Base-by-base conservation (phyloP, 2,888 invertebrate species). In the Caenorhabditis angaria region DNA sequence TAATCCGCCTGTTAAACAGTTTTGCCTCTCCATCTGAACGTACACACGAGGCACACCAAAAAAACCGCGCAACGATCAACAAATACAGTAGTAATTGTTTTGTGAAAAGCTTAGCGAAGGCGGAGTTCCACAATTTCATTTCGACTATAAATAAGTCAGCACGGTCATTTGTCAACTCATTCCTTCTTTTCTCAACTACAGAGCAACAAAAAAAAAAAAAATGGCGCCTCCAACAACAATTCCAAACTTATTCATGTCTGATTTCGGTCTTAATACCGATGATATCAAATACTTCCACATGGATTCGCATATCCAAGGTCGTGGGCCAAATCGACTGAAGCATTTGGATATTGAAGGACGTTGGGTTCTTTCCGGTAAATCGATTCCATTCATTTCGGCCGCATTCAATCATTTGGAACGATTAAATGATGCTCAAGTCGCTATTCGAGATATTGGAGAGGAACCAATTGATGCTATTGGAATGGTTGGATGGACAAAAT, bases 391-490 rank as follows among this genome's bases (percentile, higher is more conserved):
- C 77, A 82, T 84, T 54, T 80, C 81, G n/a, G 67, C 80, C 10
- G 81, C 83, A 0, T 84, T 84, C 80, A 79, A 82, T 61, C 84
- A 83, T 74, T 70, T 83, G 41, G 74, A 83, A 60, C 65, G 65
- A 22, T 76, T 83, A 22, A 83, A 83, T 56, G 73, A 78, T 48
- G 80, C 83, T 18, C 60, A 62, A 28, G 70, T 77, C 18, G 77
- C 83, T 20, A 70, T 83, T 51, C 74, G 82, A 64, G 81, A 80
- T 54, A 66, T 82, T 61, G 71, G 60, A 24, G 80, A 82, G n/a
- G 77, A 82, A 57, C 82, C 83, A 28, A 65, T 83, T 56, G 73
- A 83, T 61, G 83, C 83, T 3, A 83, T 83, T 27, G 83, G 83
- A 54, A 76, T 81, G 79, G 74, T 82, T 24, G 73, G 76, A 22